Conservation (phyloP, 2,888 invertebrate genomes). For the Hirtodrosophila histrioides region DNA sequence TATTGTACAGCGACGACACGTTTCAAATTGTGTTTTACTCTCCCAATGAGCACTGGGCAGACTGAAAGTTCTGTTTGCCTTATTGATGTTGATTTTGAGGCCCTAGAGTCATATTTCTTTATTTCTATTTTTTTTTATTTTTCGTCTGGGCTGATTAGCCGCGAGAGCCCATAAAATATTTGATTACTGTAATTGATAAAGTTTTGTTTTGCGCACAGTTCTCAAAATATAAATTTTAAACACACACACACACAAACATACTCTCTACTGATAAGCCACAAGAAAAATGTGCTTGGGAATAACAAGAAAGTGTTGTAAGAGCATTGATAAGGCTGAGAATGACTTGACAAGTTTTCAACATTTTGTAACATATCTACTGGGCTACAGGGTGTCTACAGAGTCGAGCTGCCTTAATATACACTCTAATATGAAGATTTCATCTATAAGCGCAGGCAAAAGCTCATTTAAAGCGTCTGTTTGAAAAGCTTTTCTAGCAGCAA, state of each 20-base stretch:
- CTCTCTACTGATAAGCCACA: conserved; percentile 39
- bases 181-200: conserved; percentile 52
- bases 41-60: conserved; percentile 51
- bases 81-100: conserved; percentile 26
- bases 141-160: conserved; percentile 54
- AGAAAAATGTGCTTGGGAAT: neutral
- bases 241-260: conserved; percentile 2
- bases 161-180: conserved; percentile 40
- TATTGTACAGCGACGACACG: conserved; percentile 18
- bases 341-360: too few relatives aligned
- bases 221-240: conserved; percentile 5
- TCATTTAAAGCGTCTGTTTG: neutral
- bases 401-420: too few relatives aligned
- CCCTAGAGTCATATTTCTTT: conserved; percentile 5
- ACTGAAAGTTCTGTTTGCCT: conserved; percentile 46
- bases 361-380: too few relatives aligned
- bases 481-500: conserved; percentile 14
- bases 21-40: conserved; percentile 31
- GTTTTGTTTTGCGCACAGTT: conserved; percentile 21
- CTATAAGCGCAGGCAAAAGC: conserved; percentile 11
- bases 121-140: neutral
- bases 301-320: neutral
- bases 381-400: too few relatives aligned
- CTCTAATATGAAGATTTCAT: too few relatives aligned
- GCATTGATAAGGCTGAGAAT: neutral